Base-by-base conservation (phyloP, 2,797 vertebrate genomes). In the Nyctibius grandis region DNA sequence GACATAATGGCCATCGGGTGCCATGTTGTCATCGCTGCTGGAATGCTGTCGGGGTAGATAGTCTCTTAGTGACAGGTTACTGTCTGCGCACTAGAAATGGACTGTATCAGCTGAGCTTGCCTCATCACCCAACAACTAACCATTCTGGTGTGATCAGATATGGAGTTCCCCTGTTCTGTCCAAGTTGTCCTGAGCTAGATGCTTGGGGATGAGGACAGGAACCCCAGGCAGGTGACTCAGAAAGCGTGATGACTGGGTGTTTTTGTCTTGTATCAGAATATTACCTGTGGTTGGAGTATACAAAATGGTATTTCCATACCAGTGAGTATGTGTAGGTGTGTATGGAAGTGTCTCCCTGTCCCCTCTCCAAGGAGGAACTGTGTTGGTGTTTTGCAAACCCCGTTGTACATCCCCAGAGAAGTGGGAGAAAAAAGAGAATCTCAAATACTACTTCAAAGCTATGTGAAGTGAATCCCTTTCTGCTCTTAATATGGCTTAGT, bases 1-100 rank as follows among this genome's bases (percentile, higher is more conserved):
- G 82, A 98, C 96, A 20, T 98, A 98, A 56, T 85, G 56, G 48
- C 98, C 98, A 26, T 98, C 98, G 38, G 97, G 97, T 5, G 97
- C 95, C 96, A 98, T n/a, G 76, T 98, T 97, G 8, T 34, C 12
- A 72, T 98, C 98, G 0, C 2, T 8, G 9, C 96, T 97, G 87
- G 98, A 98, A 31, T 97, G 86, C 98, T 98, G 93, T 83, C 21
- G 10, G 65, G 93, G 25, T 36, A 63, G 10, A 42, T 7, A 48
- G 12, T 3, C 16, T 50, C 26, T 63, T 29, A 33, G 63, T 36
- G 64, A 56, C 0, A 0, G 34, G 34, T 12, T 8, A 31, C 50
- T 42, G 10, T 51, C 53, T 11, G 5, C 57, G 34, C 2, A 0
- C 54, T 40, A 54, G 34, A 28, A 33, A 48, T 9, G 14, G 40